Percentiles rank a stretch among this genome's conserved stretches.
These are phyloP conservation scores for Porites cylindrica DNA, from an alignment of 92 coral and sea anemone genomes.

Conservation along the genomic window DNA sequence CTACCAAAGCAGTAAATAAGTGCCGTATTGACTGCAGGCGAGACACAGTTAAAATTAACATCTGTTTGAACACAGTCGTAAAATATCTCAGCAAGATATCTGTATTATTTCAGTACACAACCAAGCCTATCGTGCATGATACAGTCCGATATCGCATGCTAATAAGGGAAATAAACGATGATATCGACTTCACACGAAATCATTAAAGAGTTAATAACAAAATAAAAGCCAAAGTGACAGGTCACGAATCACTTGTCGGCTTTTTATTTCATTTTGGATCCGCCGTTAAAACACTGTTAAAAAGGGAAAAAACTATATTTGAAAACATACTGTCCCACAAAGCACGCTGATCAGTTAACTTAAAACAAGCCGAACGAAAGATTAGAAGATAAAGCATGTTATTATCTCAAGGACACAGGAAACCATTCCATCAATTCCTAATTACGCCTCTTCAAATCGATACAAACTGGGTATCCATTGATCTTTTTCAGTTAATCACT, in stretches of 20 bases:
- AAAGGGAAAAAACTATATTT: neutral
- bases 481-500: neutral
- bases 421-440: slow-evolving; percentile 7
- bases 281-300: neutral
- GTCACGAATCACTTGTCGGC: slow-evolving; percentile 11
- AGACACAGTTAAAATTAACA: slow-evolving; percentile 30
- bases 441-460: slow-evolving; percentile 18
- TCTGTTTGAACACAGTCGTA: slow-evolving; percentile 25
- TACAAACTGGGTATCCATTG: neutral
- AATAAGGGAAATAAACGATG: slow-evolving; percentile 12
- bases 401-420: slow-evolving; percentile 16
- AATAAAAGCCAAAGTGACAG: neutral
- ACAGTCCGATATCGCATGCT: slow-evolving; percentile 26
- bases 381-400: slow-evolving; percentile 7
- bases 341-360: neutral
- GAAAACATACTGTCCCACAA: neutral
- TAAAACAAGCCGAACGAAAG: neutral
- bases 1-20: slow-evolving; percentile 29
- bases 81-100: slow-evolving; percentile 36
- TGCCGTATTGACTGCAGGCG: slow-evolving; percentile 14
- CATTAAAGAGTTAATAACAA: slow-evolving; percentile 25
- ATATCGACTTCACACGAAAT: slow-evolving; percentile 4
- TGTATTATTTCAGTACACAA: slow-evolving; percentile 13
- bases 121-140: neutral
- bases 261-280: neutral